These are phyloP conservation scores for Neelides folsomi DNA, from an alignment of 2,888 invertebrate genomes.

Conservation along the genomic window DNA sequence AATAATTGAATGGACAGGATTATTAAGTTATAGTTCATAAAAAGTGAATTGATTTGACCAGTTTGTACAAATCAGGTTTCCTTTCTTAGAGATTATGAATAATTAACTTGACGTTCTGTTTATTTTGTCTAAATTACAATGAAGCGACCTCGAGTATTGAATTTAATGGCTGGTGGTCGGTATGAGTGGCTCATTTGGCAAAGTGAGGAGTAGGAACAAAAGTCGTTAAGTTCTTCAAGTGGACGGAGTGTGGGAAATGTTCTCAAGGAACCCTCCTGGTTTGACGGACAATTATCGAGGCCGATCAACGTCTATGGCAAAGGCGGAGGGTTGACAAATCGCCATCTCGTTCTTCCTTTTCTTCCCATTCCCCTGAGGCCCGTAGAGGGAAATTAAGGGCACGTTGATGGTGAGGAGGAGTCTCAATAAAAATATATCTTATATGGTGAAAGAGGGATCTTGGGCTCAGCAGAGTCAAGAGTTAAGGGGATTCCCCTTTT, in stretches of 20 bases:
- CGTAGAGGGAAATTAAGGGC: background rate
- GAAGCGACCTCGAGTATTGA: too few relatives aligned
- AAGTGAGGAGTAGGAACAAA: slow-evolving; percentile 28
- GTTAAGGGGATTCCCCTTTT: slow-evolving; percentile 4
- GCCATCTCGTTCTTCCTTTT: background rate
- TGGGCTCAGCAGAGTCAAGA: slow-evolving; percentile 5
- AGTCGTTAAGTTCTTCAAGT: slow-evolving; percentile 31
- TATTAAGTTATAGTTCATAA: too few relatives aligned
- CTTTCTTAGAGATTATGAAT: too few relatives aligned
- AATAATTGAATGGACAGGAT: too few relatives aligned
- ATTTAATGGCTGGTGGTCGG: too few relatives aligned
- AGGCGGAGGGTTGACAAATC: background rate
- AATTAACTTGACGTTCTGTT: too few relatives aligned
- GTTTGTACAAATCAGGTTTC: too few relatives aligned
- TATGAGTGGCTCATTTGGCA: background rate
- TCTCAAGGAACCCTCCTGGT: slow-evolving; percentile 23
- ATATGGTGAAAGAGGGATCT: background rate
- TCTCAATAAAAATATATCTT: background rate
- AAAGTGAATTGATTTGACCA: too few relatives aligned
- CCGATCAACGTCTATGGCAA: background rate
- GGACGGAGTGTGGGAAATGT: slow-evolving; percentile 23
- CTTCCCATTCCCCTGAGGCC: background rate
- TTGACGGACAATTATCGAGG: slow-evolving; percentile 25
- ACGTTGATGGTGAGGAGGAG: background rate
- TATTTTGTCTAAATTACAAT: too few relatives aligned